Evolutionary conservation across 1,140 invertebrate genomes (phyloP).

Genomic region (Calliphora vicina): DNA sequence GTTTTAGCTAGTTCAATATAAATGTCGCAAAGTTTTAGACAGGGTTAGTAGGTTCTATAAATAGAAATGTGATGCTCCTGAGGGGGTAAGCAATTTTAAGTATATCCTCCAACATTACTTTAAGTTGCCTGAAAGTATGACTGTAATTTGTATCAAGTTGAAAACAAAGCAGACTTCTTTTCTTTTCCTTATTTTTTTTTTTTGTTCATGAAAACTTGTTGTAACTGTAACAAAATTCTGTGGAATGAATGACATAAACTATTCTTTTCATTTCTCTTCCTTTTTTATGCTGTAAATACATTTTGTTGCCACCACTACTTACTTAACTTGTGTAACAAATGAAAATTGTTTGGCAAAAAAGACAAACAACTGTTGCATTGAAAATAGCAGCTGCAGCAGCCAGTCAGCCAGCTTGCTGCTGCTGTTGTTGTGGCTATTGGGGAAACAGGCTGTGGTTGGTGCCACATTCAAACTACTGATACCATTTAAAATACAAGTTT

Average conservation of each 20-base stretch:
- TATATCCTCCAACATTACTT: no score
- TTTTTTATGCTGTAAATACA: neutral
- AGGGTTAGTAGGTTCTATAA: no score
- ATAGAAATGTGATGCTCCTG: no score
- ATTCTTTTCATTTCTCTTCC: neutral
- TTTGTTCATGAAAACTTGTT: neutral
- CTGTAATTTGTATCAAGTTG: neutral
- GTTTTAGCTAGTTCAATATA: no score
- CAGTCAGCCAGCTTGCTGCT: no score
- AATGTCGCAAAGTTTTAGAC: no score
- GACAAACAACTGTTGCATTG: neutral
- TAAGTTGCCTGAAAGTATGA: no score
- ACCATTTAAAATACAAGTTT: neutral
- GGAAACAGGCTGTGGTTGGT: neutral
- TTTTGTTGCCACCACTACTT: neutral
- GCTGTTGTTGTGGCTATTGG: no score
- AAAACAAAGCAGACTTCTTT: no score
- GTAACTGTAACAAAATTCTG: neutral
- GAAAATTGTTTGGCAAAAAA: neutral
- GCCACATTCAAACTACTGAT: neutral
- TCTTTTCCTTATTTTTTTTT: neutral
- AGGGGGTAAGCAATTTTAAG: no score
- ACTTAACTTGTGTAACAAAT: neutral
- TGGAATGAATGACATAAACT: neutral
- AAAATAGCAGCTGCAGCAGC: neutral